phyloP scores from a whole-genome alignment of 2,888 invertebrate species.

The Theretra japonica region DNA sequence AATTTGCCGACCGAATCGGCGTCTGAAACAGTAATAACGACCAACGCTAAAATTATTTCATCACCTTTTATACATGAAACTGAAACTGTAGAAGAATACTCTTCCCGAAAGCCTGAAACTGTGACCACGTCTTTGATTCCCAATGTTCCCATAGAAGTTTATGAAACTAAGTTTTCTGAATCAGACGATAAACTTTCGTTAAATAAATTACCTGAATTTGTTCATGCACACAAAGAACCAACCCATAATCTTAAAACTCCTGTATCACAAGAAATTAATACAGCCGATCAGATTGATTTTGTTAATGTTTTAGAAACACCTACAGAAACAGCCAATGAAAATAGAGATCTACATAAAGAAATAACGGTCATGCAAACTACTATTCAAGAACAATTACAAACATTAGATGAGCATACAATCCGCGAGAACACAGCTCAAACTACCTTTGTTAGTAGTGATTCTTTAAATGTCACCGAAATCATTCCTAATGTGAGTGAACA shows the following conservation, averaged over 20 bases:
- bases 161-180: conserved; percentile 87
- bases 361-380: conserved; percentile 68
- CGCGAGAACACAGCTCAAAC: conserved; percentile 81
- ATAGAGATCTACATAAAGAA: conserved; percentile 72
- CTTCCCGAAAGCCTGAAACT: conserved; percentile 56
- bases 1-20: conserved; percentile 70
- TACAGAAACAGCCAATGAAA: conserved; percentile 59
- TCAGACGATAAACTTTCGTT: conserved; percentile 84
- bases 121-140: conserved; percentile 82
- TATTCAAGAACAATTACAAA: conserved; percentile 80
- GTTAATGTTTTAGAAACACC: conserved; percentile 48
- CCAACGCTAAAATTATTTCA: conserved; percentile 87
- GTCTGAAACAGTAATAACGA: conserved; percentile 78
- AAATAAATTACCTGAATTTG: conserved; percentile 53
- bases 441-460: conserved; percentile 84
- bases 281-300: conserved; percentile 68
- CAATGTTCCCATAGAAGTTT: conserved; percentile 86
- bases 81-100: conserved; percentile 76
- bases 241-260: conserved; percentile 74
- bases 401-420: conserved; percentile 82
- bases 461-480: conserved; percentile 85
- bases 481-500: conserved; percentile 79
- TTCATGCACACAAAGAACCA: conserved; percentile 56
- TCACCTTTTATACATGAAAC: conserved; percentile 87
- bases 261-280: conserved; percentile 73